Evolutionary conservation across 2,113 vertebrate genomes (phyloP).

Genomic region (Polypterus senegalus): DNA sequence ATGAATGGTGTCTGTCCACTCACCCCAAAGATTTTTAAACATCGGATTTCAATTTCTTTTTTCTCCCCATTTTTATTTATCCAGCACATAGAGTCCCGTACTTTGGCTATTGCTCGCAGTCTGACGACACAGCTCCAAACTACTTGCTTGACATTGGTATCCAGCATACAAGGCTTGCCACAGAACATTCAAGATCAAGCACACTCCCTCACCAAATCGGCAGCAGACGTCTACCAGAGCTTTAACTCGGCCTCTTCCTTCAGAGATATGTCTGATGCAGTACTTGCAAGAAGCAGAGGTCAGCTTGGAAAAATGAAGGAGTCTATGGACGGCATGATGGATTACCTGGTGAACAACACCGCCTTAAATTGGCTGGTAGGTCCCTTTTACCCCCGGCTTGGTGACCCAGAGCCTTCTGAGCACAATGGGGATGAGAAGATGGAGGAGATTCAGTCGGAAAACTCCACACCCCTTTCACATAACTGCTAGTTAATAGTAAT

Average conservation of each 20-base stretch:
- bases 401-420: slow-evolving; percentile 33
- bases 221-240: slow-evolving; percentile 53
- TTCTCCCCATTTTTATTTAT: slow-evolving; percentile 1
- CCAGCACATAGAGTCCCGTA: slow-evolving; percentile 73
- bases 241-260: slow-evolving; percentile 42
- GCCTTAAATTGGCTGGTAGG: slow-evolving; percentile 78
- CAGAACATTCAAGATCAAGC: slow-evolving; percentile 62
- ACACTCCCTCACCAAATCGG: slow-evolving; percentile 39
- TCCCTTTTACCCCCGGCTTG: slow-evolving; percentile 51
- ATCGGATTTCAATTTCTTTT: slow-evolving; percentile 2
- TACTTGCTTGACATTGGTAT: slow-evolving; percentile 57
- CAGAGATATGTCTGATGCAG: slow-evolving; percentile 54
- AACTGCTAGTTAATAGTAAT: no score
- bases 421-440: slow-evolving; percentile 26
- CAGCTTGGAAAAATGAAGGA: slow-evolving; percentile 60
- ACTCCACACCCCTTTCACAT: no score
- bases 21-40: not conserved
- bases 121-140: slow-evolving; percentile 63
- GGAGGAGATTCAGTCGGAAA: not conserved
- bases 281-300: slow-evolving; percentile 56
- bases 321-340: slow-evolving; percentile 55
- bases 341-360: slow-evolving; percentile 78
- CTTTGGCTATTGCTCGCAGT: slow-evolving; percentile 58
- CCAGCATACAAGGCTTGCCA: slow-evolving; percentile 64
- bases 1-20: not conserved